Evolutionary conservation across 2,113 vertebrate species (phyloP).

Genomic region (Aegotheles bennettii): DNA sequence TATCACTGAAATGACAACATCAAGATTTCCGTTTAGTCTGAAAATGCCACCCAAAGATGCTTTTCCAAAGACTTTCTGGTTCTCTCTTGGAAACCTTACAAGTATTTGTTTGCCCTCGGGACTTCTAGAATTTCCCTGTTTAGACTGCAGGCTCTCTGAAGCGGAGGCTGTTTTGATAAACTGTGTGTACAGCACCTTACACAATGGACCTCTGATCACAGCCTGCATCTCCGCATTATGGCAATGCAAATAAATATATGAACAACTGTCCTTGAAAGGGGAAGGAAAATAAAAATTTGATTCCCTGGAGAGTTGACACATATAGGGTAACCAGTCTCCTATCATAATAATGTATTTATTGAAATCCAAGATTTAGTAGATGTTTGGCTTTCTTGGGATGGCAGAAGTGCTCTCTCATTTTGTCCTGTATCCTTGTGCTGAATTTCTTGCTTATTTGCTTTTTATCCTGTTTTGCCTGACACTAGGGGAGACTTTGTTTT

Average conservation of each 20-base stretch:
- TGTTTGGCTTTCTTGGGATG: background rate
- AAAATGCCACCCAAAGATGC: constrained; percentile 32
- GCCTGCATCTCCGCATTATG: background rate
- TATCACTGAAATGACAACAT: background rate
- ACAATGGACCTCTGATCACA: constrained; percentile 60
- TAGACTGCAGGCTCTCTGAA: constrained; percentile 57
- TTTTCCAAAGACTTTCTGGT: constrained; percentile 34
- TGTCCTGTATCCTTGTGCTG: background rate
- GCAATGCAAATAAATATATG: constrained; percentile 57
- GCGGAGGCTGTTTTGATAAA: constrained; percentile 31
- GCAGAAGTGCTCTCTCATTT: background rate
- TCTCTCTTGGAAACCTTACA: constrained; percentile 26
- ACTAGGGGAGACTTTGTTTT: background rate
- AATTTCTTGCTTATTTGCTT: background rate
- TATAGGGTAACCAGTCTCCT: background rate
- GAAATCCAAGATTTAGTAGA: background rate
- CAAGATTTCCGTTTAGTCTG: constrained; percentile 1
- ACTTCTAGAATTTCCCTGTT: constrained; percentile 66
- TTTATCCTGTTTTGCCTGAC: constrained; percentile 16
- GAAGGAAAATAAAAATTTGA: background rate
- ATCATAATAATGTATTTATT: background rate
- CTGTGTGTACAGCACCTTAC: constrained; percentile 51
- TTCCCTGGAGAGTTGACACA: background rate
- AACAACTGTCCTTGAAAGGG: constrained; percentile 3
- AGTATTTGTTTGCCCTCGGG: constrained; percentile 25